A percentile compares a stretch with the other conserved stretches of the same genome.
These are phyloP conservation scores for Apostichopus californicus DNA, from an alignment of 35 echinoderm and acorn worm species.

Conservation along the genomic window DNA sequence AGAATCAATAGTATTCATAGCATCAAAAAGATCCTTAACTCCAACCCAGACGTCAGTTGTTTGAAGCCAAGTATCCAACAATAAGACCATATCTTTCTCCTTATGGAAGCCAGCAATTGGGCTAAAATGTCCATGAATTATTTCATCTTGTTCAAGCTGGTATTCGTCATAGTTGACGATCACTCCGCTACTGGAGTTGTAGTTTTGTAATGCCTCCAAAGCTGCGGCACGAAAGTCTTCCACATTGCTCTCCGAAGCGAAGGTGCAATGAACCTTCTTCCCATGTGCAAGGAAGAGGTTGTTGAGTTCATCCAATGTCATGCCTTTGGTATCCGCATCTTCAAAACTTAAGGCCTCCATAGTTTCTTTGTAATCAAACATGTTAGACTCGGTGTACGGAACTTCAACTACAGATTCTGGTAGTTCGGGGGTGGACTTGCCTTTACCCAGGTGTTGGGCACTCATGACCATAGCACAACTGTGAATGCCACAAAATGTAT, in stretches of 20 bases:
- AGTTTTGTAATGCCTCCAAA: slow-evolving; percentile 31
- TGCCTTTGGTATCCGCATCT: slow-evolving; percentile 9
- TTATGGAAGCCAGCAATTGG: slow-evolving; percentile 71
- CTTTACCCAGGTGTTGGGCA: slow-evolving; percentile 60
- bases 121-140: slow-evolving; percentile 76
- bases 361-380: slow-evolving; percentile 71
- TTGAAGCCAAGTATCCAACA: slow-evolving; percentile 74
- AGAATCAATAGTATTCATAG: slow-evolving; percentile 76
- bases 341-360: slow-evolving; percentile 39
- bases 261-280: slow-evolving; percentile 11
- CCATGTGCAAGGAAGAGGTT: slow-evolving; percentile 46
- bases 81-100: slow-evolving; percentile 60
- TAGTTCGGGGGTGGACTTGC: not conserved
- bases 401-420: not conserved
- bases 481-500: slow-evolving; percentile 74
- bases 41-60: slow-evolving; percentile 72
- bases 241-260: slow-evolving; percentile 48
- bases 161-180: slow-evolving; percentile 74
- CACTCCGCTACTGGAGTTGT: slow-evolving; percentile 55
- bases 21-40: slow-evolving; percentile 61
- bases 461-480: slow-evolving; percentile 70
- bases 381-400: slow-evolving; percentile 61
- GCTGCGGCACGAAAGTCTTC: slow-evolving; percentile 66
- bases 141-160: slow-evolving; percentile 50
- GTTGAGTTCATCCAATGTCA: slow-evolving; percentile 57